These are phyloP conservation scores for Oxygymnocypris stewartii DNA, from an alignment of 2,113 vertebrate species.

Conservation along the genomic window DNA sequence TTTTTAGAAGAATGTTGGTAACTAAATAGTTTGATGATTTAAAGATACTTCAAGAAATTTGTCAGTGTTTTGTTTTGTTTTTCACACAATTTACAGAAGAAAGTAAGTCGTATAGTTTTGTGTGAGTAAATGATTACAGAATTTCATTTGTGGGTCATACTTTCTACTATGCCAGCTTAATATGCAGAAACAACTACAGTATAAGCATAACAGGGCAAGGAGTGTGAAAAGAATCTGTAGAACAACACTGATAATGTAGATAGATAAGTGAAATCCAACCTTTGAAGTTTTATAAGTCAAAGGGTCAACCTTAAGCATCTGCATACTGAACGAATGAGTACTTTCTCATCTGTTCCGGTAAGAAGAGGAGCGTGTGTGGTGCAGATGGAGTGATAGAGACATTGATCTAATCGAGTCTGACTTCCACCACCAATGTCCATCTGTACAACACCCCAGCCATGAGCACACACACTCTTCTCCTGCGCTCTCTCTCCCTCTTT, in stretches of 20 bases:
- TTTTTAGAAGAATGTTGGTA: background rate
- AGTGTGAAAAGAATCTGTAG: background rate
- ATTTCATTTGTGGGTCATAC: background rate
- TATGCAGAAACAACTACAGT: background rate
- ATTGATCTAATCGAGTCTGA: constrained; percentile 80
- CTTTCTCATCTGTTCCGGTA: constrained; percentile 28
- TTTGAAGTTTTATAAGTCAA: constrained; percentile 37
- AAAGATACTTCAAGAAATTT: background rate
- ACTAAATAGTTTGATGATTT: no score
- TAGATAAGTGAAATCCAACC: background rate
- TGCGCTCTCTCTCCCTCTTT: constrained; percentile 49
- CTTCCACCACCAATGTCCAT: constrained; percentile 73
- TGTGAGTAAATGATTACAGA: background rate
- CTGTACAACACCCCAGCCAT: constrained; percentile 64
- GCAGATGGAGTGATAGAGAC: constrained; percentile 72
- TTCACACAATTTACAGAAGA: background rate
- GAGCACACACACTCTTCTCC: constrained; percentile 48
- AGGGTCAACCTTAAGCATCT: constrained; percentile 25
- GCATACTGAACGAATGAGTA: constrained; percentile 30
- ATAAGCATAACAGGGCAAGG: background rate
- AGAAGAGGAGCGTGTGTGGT: constrained; percentile 42
- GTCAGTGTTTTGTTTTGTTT: background rate
- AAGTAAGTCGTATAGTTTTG: background rate
- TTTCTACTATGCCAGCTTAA: background rate
- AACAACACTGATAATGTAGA: background rate